Evolutionary conservation across 2,888 invertebrate species (phyloP), one percentile per base, ranked within the genome.

Genomic region (Siphonodentalium dalli): DNA sequence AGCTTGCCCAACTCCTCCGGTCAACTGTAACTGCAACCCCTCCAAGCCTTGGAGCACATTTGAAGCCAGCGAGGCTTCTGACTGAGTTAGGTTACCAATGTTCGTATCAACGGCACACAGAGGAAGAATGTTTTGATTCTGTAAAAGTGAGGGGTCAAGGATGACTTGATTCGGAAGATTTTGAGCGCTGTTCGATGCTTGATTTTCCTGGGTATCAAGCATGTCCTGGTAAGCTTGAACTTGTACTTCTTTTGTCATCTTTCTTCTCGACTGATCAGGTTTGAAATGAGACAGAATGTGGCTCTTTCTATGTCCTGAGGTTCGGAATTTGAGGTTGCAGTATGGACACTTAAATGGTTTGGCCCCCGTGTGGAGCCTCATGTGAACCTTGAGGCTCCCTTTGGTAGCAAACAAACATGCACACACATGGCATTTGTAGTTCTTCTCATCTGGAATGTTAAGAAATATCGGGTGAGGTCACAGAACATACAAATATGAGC

Each of bases 291-390:
- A 82, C 18, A 80, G 61, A 49, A 87, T 82, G 69, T 89, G 89
- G 27, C 86, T 85, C 72, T 87, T 88, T 35, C 87, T 82, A 66
- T 88, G 88, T 0, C 88, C 88, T 0, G 87, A 86, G 0, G 88
- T 89, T 31, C 89, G 81, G 75, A 89, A 89, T 54, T 83, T 82
- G 57, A 84, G 79, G n/a, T 84, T 83, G 74, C 95, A 96, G 77
- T 92, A 88, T 0, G 90, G 90, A 81, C 96, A 96, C 46, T 85
- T 85, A 82, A 90, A 93, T 0, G 94, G 93, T 77, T 91, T 92
- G 28, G 87, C 85, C 3, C 91, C 78, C 11, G 80, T 81, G 61
- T 83, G 82, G 4, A 82, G 68, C n/a, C 82, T 60, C 79, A 82
- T 79, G 64, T 82, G 82, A 13, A 81, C 81, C 52, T 82, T 80